Evolutionary conservation across 2,113 vertebrate genomes (phyloP), one percentile per base, ranked within the genome.

Genomic region (Parus major): DNA sequence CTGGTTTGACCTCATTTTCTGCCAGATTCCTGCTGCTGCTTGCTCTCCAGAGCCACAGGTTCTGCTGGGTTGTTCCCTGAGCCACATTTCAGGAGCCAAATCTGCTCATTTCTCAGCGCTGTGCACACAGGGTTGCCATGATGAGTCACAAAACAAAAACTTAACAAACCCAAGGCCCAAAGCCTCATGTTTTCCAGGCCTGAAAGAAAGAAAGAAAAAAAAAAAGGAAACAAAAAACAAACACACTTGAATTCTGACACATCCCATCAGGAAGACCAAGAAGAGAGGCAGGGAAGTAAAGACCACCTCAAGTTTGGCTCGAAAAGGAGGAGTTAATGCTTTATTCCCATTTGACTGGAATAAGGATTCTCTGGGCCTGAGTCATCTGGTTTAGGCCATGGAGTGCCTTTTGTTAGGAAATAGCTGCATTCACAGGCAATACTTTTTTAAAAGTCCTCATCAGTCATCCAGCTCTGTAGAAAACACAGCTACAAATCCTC

Each of bases 121-220:
- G 14, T 11, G 1, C 6, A 2, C 23, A 25, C 23, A 47, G 44
- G 18, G 8, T 16, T 93, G 18, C 31, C 0, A 0, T 10, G n/a
- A 90, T 80, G 36, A 86, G 35, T 47, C 63, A 47, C 6, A 1
- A 46, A 46, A 65, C 12, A 68, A 76, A 75, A 71, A 24, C 21
- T 9, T 35, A 15, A 57, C 27, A 53, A 80, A 69, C 15, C 5
- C 15, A 85, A 72, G 42, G 55, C 36, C 42, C 19, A 77, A 27
- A 22, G 9, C 35, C 8, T 73, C 71, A 14, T 8, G 16, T 80
- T 86, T 82, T 61, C 55, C 79, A 80, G 25, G n/a, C 18, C 50
- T 61, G 70, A 57, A 70, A 53, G 19, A 25, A 56, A 64, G 65
- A 28, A 13, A 19, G 42, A 11, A 9, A 12, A 4, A 27, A 11